Evolutionary conservation across 2,888 invertebrate genomes (phyloP), one percentile per base, ranked within the genome.

Genomic region (Exocentrus adspersus): DNA sequence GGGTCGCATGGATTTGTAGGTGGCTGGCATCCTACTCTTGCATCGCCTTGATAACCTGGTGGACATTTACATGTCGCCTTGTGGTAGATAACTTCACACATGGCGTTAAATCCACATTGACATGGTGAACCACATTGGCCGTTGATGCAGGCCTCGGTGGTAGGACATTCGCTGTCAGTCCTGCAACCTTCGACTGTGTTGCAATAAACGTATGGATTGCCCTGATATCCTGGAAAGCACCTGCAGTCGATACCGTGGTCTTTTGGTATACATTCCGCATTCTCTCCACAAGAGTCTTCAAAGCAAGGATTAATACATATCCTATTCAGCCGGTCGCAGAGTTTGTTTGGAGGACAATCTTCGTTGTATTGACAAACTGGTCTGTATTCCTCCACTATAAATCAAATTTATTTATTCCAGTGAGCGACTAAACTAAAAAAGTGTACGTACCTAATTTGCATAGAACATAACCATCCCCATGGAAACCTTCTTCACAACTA

Each of bases 351-450:
- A 58, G 94, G 93, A 79, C 95, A 95, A 77, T 95, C 94, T 85
- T 93, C 94, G 77, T 95, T 94, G 82, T 93, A 94, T 80, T 94
- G 94, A 79, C 95, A 95, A 54, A 94, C 87, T 71, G 88, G 85
- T 73, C 85, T 84, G 67, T 85, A 75, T 57, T 78, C 75, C 9
- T 56, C 28, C n/a, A 77, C 79, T 78, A 60, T 62, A 72, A 72
- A 58, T 14, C 2, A 28, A 2, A 24, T 45, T 43, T 17, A 50
- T 37, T 9, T 14, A 32, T 17, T 9, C 3, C 14, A 5, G 7
- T 19, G 30, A 7, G 4, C 14, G 42, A 32, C 19, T 21, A 30
- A 28, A 4, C 2, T 42, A 16, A 32, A 56, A 16, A 54, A 19
- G 9, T 7, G 1, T 32, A 9, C n/a, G 2, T 86, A 94, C 94